Evolutionary conservation across 2,888 invertebrate species (phyloP).

Genomic region (Dastarcus helophoroides): DNA sequence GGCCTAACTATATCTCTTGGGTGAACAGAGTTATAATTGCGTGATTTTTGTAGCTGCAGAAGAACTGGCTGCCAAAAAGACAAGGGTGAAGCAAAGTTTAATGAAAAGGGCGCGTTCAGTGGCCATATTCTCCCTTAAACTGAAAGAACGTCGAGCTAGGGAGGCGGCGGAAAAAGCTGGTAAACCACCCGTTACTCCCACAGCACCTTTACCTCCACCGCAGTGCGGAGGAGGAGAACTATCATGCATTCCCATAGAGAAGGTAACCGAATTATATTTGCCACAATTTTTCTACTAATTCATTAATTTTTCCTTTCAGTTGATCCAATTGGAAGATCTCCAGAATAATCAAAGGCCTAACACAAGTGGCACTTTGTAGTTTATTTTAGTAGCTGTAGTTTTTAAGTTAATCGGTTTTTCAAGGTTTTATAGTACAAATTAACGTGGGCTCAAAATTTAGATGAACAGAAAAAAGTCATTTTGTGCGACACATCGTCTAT

Average conservation of each 20-base stretch:
- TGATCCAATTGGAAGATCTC: conserved; percentile 61
- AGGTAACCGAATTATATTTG: no score
- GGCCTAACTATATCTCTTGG: no score
- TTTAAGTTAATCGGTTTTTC: no score
- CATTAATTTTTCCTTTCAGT: conserved; percentile 36
- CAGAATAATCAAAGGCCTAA: conserved; percentile 27
- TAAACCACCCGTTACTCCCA: conserved; percentile 37
- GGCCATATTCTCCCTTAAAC: conserved; percentile 72
- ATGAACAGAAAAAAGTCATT: no score
- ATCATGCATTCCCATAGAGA: conserved; percentile 76
- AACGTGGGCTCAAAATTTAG: no score
- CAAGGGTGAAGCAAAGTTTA: conserved; percentile 57
- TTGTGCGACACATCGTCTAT: no score
- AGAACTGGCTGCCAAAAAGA: conserved; percentile 53
- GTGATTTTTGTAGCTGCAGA: conserved; percentile 38
- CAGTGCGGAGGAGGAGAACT: conserved; percentile 71
- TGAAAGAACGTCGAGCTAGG: conserved; percentile 64
- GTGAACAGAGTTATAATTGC: conserved; percentile 1
- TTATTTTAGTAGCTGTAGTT: no score
- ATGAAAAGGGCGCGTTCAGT: conserved; percentile 78
- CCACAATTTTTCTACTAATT: no score
- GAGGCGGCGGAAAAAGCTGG: conserved; percentile 61
- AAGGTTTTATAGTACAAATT: no score
- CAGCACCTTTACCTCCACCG: conserved; percentile 42
- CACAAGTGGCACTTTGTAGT: conserved; percentile 32